A percentile compares a stretch with the other conserved stretches of the same genome.
Evolutionary conservation across 53 echinoderm and acorn worm genomes (phyloP).

Genomic region (Luidia sarsii): DNA sequence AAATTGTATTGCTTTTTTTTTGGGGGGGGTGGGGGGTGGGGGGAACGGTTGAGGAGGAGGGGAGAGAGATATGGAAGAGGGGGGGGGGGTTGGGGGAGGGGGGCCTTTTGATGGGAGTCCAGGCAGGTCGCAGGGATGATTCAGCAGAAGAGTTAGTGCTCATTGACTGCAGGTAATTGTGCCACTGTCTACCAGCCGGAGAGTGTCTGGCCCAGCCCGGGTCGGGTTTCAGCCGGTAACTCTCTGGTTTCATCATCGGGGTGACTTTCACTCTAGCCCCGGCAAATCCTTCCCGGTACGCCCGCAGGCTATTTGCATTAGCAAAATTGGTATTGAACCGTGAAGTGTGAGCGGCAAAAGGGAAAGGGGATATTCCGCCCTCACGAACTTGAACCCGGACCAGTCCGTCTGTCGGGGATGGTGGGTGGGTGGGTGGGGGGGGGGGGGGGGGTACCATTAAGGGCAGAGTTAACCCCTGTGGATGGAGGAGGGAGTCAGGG

Average conservation of each 20-base stretch:
- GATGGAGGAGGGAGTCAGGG: too few relatives aligned
- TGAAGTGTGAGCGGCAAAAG: constrained; percentile 40
- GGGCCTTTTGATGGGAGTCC: constrained; percentile 2
- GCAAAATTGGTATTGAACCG: constrained; percentile 73
- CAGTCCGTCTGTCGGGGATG: not conserved
- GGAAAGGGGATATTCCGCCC: constrained; percentile 41
- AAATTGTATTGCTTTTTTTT: too few relatives aligned
- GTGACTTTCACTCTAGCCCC: constrained; percentile 25
- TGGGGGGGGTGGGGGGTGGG: not conserved
- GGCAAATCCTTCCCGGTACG: constrained; percentile 22
- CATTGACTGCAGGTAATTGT: constrained; percentile 43
- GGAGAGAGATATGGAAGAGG: constrained; percentile 8
- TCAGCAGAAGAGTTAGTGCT: constrained; percentile 20
- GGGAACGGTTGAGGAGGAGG: constrained; percentile 1
- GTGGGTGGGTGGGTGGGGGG: not conserved
- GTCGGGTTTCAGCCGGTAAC: constrained; percentile 30
- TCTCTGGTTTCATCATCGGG: constrained; percentile 43
- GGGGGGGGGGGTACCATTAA: not conserved
- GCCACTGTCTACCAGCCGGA: constrained; percentile 50
- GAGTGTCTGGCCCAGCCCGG: constrained; percentile 29
- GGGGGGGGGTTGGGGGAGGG: too few relatives aligned
- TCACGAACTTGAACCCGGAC: constrained; percentile 39
- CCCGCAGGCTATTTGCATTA: constrained; percentile 75
- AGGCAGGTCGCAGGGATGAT: constrained; percentile 22
- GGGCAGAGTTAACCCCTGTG: too few relatives aligned